Base-by-base conservation (phyloP, 2,113 vertebrate species). In the Scomber scombrus region DNA sequence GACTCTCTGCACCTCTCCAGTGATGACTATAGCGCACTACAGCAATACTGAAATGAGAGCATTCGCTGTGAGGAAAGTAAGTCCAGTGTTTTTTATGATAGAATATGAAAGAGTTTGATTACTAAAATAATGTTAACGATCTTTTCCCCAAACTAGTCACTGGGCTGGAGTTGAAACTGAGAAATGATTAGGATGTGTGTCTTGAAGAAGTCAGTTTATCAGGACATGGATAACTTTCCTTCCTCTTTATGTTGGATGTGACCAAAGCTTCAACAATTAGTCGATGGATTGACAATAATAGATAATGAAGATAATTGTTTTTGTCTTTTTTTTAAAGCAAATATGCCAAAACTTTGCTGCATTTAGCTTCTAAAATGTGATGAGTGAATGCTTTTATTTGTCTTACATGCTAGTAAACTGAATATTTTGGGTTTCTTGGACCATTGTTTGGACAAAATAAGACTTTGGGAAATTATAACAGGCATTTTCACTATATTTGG, bases 1-100 rank as follows among this genome's bases (percentile, higher is more conserved):
- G n/a, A n/a, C 86, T 72, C 75, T 80, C 71, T 81, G 51, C 71
- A 72, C 49, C 70, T 78, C 65, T 82, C 54, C 70, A 66, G 11
- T 66, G 31, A 76, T 23, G 63, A 82, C 77, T 71, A 61, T 26
- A 31, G 67, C 26, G 34, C 23, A 71, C 73, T 62, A 69, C 26
- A 69, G 67, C 34, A 58, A 60, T 19, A 67, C 45, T 57, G 52
- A 75, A 47, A 83, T 23, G 50, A 85, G 18, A 85, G 40, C 15
- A 50, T 51, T 49, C 5, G 4, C 60, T 71, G 29, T 31, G 63
- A 58, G 51, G 6, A 23, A 66, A 70, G 51, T n/a, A 54, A n/a
- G 50, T 66, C 58, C 46, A 18, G 19, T 65, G 63, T 66, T 57
- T 26, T 45, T 26, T 45, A 31, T 55, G 15, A 50, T 11, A 29